Conservation (phyloP, 2,888 invertebrate genomes). For the Dusona sp. region DNA sequence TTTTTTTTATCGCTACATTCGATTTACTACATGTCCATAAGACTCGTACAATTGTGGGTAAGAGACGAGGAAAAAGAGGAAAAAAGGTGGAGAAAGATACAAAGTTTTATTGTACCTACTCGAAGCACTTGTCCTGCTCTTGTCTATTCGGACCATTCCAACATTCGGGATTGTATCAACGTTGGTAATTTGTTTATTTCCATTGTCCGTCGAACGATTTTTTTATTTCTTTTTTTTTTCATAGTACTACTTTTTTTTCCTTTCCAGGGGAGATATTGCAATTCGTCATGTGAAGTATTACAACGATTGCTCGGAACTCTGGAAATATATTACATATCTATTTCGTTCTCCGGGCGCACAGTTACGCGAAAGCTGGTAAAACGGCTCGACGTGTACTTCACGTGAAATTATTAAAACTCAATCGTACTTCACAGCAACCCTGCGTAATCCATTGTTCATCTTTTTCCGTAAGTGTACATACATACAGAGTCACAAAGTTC, state of each 20-base stretch:
- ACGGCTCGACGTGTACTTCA: slow-evolving; percentile 62
- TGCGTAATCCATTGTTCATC: slow-evolving; percentile 43
- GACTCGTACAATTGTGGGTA: not conserved
- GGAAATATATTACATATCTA: slow-evolving; percentile 55
- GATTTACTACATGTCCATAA: slow-evolving; percentile 27
- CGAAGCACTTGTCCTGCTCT: slow-evolving; percentile 8
- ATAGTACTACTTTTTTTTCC: slow-evolving; percentile 1
- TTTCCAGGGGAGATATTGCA: slow-evolving; percentile 73
- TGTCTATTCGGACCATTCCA: slow-evolving; percentile 14
- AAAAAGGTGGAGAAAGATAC: not conserved
- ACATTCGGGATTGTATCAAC: slow-evolving; percentile 74
- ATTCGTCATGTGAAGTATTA: slow-evolving; percentile 65
- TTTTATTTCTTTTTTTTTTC: slow-evolving; percentile 4
- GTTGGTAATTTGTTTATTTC: slow-evolving; percentile 77
- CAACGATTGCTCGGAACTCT: slow-evolving; percentile 69
- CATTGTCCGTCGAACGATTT: slow-evolving; percentile 9
- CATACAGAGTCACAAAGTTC: slow-evolving; percentile 2
- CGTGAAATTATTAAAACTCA: slow-evolving; percentile 81
- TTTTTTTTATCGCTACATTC: slow-evolving; percentile 7
- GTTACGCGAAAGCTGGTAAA: slow-evolving; percentile 45
- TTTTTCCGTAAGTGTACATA: not conserved
- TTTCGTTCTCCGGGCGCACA: slow-evolving; percentile 31
- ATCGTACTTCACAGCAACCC: slow-evolving; percentile 65
- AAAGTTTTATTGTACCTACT: slow-evolving; percentile 55
- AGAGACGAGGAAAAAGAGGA: not conserved